Base-by-base conservation (phyloP, 2,888 invertebrate species). In the Luffia ferchaultella region DNA sequence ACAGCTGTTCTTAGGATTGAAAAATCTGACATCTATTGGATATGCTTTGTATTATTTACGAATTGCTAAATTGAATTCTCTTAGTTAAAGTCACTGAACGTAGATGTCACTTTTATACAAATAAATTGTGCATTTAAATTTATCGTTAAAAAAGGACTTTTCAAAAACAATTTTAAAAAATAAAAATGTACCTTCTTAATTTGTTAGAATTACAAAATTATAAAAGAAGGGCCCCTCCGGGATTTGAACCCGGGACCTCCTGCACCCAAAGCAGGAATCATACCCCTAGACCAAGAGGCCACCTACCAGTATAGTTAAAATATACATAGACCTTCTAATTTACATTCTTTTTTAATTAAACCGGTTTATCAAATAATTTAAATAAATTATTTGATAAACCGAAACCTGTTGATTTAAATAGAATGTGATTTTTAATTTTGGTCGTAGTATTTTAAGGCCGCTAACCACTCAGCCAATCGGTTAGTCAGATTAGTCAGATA, bases 241-340 rank as follows among this genome's bases (percentile, higher is more conserved):
- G 87, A 88, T 88, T 88, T 88, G 87, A 88, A 88, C 87, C 88
- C 88, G 87, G 88, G 88, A 88, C 88, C 88, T 88, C 87, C 87
- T 87, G 87, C 88, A 88, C 87, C 88, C 87, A 86, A 88, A 88
- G 87, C 87, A 87, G 87, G 87, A 88, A 88, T 88, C 87, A 88
- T 88, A 87, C 87, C 88, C 87, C 88, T 88, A 88, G 87, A 88
- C 87, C 87, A 88, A 87, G 87, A 87, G 87, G 87, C 87, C 87
- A 46, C 57, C 54, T 47, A 12, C 16, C 9, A 45, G 15, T 16
- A 18, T 17, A 5, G 5, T 9, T 16, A 5, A 43, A 43, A 43
- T 43, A 43, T 15, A 15, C 5, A n/a, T n/a, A n/a, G n/a, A n/a
- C n/a, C n/a, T n/a, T n/a, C n/a, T n/a, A n/a, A n/a, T n/a, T 15